phyloP scores from a whole-genome alignment of 2,113 vertebrate species.

The Leucosticte australis region DNA sequence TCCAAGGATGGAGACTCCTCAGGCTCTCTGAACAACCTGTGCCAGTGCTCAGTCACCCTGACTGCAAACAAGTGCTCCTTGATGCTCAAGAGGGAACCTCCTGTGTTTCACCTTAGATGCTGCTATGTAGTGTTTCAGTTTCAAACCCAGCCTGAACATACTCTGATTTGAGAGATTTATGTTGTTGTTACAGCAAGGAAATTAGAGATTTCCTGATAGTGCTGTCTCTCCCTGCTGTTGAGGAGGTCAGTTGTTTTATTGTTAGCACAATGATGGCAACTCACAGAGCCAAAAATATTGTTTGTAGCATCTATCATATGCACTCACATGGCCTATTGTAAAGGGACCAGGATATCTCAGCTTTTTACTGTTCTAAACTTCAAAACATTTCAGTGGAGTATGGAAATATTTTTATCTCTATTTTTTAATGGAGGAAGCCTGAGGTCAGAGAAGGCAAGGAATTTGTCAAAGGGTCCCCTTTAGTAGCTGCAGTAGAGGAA shows the following conservation, averaged over 20 bases:
- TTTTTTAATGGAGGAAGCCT: not conserved
- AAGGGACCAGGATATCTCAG: not conserved
- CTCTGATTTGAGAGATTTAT: not conserved
- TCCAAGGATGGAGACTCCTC: not conserved
- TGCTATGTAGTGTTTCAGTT: not conserved
- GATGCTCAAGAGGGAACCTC: not conserved
- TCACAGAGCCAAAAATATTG: not conserved
- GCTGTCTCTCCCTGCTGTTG: not conserved
- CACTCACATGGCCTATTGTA: not conserved
- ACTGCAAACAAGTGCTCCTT: not conserved
- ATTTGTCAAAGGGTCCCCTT: not conserved
- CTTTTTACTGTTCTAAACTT: not conserved
- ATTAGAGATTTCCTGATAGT: not conserved
- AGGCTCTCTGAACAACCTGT: not conserved
- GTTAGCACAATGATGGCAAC: not conserved
- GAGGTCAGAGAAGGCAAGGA: not conserved
- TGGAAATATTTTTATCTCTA: not conserved
- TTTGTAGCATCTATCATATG: not conserved
- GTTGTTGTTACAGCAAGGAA: not conserved
- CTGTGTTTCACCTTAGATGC: not conserved
- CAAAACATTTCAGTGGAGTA: not conserved
- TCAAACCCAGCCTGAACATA: not conserved
- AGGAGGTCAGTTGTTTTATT: not conserved
- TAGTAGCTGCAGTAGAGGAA: not conserved
- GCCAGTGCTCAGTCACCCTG: not conserved